Percentiles rank a stretch among this genome's conserved stretches.
Evolutionary conservation across 2,113 vertebrate species (phyloP).

Genomic region (Eubucco bourcierii): DNA sequence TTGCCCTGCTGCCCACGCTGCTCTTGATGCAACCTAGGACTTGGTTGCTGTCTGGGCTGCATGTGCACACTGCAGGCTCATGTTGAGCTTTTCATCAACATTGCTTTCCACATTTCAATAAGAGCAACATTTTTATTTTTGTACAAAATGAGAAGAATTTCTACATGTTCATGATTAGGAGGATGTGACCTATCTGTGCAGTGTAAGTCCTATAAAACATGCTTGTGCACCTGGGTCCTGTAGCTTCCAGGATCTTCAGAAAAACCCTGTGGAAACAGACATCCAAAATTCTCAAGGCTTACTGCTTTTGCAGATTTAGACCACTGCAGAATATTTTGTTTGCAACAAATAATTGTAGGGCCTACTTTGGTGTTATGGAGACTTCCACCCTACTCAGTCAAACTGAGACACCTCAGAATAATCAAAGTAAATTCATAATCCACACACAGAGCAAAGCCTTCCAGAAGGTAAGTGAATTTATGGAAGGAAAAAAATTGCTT

Average conservation of each 20-base stretch:
- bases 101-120: background rate
- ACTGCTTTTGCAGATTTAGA: background rate
- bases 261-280: background rate
- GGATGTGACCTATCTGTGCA: background rate
- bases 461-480: slow-evolving; percentile 34
- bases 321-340: slow-evolving; percentile 9
- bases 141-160: background rate
- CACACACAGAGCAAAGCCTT: background rate
- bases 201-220: accelerated
- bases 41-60: too few species aligned
- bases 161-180: background rate
- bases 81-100: too few species aligned
- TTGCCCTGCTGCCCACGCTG: too few species aligned
- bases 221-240: background rate
- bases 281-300: background rate
- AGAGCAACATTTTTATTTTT: background rate
- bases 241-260: background rate
- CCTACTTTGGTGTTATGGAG: slow-evolving; percentile 34
- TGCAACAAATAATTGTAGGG: slow-evolving; percentile 2
- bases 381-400: slow-evolving; percentile 32
- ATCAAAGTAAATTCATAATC: slow-evolving; percentile 53
- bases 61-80: too few species aligned
- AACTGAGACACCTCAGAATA: slow-evolving; percentile 34
- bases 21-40: too few species aligned
- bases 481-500: background rate